Evolutionary conservation across 2,888 invertebrate species (phyloP), one percentile per base, ranked within the genome.

Genomic region (Caenorhabditis sp.): DNA sequence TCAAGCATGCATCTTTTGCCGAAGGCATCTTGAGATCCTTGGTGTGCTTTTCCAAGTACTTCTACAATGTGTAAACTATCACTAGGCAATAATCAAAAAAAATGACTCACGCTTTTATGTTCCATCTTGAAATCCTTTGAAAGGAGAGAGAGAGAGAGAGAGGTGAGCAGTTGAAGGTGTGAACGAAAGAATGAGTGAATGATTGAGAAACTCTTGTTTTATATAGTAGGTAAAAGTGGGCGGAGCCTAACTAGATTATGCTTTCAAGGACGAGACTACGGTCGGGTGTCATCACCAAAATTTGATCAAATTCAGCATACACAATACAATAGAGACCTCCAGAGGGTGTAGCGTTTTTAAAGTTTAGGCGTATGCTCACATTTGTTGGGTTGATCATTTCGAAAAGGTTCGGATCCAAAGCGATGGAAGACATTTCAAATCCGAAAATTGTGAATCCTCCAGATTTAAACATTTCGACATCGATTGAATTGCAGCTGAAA

Each of bases 251-350:
- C 19, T 49, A 49, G 22, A 49, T 22, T 5, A 49, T 49, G 49
- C 49, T 49, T 49, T 49, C 49, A 19, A 49, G 19, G 19, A 49
- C 22, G 5, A 22, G 2, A 3, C 7, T 19, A 10, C 49, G 49
- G 5, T 22, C 19, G 3, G 49, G 49, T 22, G 19, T 22, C 7
- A 49, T 8, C 2, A 22, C 22, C 22, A 49, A 22, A 49, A 49
- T 49, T 49, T 49, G 49, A 44, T 63, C 63, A 63, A 63, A 63
- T 24, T 63, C 63, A 2, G 63, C 63, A 44, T 44, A 63, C 1
- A 70, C 59, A 16, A 70, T 14, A 56, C 69, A 70, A 41, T 70
- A 70, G 3, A 70, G 56, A 41, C 69, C 69, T 0, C 69, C 58
- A 5, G 19, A 10, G 10, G 70, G 70, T 0, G 26, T 14, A 8